Percentiles rank a stretch among this genome's conserved stretches.
Conservation (phyloP, 1,140 invertebrate species). For the Halesus radiatus region DNA sequence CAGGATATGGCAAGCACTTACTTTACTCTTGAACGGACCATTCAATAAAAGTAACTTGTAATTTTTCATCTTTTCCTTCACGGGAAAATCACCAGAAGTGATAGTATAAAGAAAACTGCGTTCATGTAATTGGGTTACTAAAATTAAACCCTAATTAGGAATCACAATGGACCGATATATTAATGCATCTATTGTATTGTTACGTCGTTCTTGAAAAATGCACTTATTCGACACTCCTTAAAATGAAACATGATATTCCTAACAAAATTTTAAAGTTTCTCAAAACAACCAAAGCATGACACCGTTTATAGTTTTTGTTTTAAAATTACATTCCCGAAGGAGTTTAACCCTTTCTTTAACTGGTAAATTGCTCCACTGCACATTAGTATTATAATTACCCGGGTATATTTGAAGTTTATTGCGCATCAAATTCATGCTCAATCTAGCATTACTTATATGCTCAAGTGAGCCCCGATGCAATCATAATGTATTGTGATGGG, state of each 20-base stretch:
- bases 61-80: too few relatives aligned
- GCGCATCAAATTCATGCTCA: conserved; percentile 39
- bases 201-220: conserved; percentile 14
- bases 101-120: not conserved
- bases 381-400: conserved; percentile 35
- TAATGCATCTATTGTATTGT: conserved; percentile 9
- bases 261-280: not conserved
- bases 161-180: too few relatives aligned
- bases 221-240: conserved; percentile 23
- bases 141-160: not conserved
- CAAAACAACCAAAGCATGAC: conserved; percentile 25
- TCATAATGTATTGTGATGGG: conserved; percentile 27
- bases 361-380: conserved; percentile 17
- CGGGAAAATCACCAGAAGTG: too few relatives aligned
- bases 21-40: too few relatives aligned
- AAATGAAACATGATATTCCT: conserved; percentile 39
- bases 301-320: conserved; percentile 27
- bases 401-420: conserved; percentile 32
- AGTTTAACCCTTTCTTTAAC: conserved; percentile 15
- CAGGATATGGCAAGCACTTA: too few relatives aligned
- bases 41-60: too few relatives aligned
- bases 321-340: conserved; percentile 23
- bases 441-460: conserved; percentile 53
- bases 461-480: conserved; percentile 49
- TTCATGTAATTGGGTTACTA: not conserved